phyloP scores from a whole-genome alignment of 2,888 invertebrate species.

The Stratiomys singularior region DNA sequence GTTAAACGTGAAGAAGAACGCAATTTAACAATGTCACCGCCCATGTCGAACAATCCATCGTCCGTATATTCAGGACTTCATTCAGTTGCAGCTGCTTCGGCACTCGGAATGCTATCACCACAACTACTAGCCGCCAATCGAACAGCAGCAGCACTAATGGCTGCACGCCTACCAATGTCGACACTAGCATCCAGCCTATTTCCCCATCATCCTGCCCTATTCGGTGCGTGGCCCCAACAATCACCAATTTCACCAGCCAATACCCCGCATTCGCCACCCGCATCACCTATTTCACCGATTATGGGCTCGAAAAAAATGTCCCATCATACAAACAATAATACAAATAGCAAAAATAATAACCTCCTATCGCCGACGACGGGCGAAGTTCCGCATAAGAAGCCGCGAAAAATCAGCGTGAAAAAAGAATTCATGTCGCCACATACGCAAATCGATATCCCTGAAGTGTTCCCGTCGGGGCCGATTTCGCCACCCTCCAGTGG shows the following conservation, averaged over 20 bases:
- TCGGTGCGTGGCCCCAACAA: constrained; percentile 60
- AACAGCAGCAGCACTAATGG: constrained; percentile 65
- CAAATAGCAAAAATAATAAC: constrained; percentile 51
- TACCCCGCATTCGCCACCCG: constrained; percentile 62
- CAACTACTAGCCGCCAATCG: constrained; percentile 62
- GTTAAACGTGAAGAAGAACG: constrained; percentile 64
- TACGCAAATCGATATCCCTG: constrained; percentile 57
- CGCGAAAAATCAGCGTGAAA: constrained; percentile 61
- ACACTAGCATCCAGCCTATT: constrained; percentile 61
- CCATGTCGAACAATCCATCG: constrained; percentile 62
- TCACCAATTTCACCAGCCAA: constrained; percentile 55
- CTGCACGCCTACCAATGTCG: constrained; percentile 63
- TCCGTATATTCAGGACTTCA: constrained; percentile 62
- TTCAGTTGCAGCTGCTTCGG: constrained; percentile 62
- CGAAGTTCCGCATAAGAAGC: constrained; percentile 59
- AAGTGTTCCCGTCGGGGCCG: constrained; percentile 60
- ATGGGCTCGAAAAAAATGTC: constrained; percentile 51
- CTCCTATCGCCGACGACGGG: constrained; percentile 54
- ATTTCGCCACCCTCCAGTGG: constrained; percentile 69
- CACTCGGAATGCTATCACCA: constrained; percentile 65
- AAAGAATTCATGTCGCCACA: constrained; percentile 61
- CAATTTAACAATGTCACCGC: constrained; percentile 62
- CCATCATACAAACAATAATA: constrained; percentile 48
- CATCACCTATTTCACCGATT: constrained; percentile 62
- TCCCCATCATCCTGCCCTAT: constrained; percentile 63